phyloP scores from a whole-genome alignment of 2,113 vertebrate genomes.

The Arenaria interpres region DNA sequence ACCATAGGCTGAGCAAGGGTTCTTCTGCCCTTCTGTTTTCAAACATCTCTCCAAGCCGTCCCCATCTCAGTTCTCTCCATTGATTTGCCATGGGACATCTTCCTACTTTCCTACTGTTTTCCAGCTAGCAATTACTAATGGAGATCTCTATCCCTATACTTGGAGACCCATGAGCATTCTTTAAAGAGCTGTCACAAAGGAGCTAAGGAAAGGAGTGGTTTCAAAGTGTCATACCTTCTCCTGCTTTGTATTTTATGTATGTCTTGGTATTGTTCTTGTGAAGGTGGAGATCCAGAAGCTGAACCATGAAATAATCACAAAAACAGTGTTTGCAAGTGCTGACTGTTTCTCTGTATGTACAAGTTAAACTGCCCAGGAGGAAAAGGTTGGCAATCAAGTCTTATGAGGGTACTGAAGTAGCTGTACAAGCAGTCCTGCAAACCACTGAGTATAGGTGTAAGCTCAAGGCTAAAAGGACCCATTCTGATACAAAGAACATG shows the following conservation, averaged over 20 bases:
- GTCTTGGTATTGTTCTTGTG: neutral
- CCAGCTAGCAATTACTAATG: neutral
- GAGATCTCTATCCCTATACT: neutral
- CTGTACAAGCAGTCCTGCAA: neutral
- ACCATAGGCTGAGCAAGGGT: neutral
- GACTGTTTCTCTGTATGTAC: neutral
- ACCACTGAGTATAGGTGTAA: neutral
- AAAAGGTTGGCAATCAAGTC: neutral
- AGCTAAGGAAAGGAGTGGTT: neutral
- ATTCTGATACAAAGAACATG: neutral
- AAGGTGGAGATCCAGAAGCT: neutral
- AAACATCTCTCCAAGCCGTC: neutral
- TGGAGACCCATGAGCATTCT: neutral
- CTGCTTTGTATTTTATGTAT: neutral
- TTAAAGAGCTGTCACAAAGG: neutral
- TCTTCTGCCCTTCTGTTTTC: neutral
- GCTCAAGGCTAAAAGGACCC: neutral
- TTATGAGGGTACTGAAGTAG: neutral
- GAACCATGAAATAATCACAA: neutral
- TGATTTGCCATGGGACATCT: neutral
- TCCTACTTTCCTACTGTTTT: neutral
- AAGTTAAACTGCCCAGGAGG: neutral
- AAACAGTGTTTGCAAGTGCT: neutral
- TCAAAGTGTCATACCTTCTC: neutral
- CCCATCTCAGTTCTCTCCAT: neutral